Conservation (phyloP, 2,113 vertebrate species). For the Melanocharis versteri region DNA sequence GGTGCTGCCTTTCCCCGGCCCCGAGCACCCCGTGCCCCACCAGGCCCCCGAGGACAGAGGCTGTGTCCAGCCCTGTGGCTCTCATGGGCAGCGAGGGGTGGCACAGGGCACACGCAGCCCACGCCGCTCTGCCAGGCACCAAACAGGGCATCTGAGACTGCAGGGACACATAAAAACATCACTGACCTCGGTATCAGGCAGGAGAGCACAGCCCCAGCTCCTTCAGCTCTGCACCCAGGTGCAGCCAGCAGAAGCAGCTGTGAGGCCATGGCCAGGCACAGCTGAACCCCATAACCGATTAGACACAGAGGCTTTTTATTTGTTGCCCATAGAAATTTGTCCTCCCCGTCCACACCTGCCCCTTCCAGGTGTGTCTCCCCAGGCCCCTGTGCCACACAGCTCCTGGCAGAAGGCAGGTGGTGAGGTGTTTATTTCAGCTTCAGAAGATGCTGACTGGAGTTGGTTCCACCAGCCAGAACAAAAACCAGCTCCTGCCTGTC, state of each 20-base stretch:
- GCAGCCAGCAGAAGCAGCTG: background rate
- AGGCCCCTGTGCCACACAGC: background rate
- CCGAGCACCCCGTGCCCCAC: background rate
- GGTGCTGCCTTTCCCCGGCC: background rate
- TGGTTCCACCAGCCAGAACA: background rate
- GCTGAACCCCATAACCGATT: background rate
- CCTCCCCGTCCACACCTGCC: background rate
- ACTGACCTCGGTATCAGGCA: background rate
- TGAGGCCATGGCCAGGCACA: background rate
- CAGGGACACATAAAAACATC: background rate
- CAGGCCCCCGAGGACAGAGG: accelerated
- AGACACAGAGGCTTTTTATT: background rate
- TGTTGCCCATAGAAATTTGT: background rate
- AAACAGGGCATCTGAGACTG: accelerated
- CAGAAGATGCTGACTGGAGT: background rate
- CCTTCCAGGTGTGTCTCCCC: accelerated
- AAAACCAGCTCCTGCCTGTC: background rate
- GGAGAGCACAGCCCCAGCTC: background rate
- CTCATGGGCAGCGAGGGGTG: accelerated
- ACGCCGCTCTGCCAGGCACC: background rate
- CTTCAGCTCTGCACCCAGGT: background rate
- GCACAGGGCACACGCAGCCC: background rate
- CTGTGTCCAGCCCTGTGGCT: accelerated
- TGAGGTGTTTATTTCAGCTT: background rate
- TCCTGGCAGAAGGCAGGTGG: background rate